A percentile compares a stretch with the other conserved stretches of the same genome.
phyloP scores from a whole-genome alignment of 2,888 invertebrate genomes.

The Digitonthophagus gazella region DNA sequence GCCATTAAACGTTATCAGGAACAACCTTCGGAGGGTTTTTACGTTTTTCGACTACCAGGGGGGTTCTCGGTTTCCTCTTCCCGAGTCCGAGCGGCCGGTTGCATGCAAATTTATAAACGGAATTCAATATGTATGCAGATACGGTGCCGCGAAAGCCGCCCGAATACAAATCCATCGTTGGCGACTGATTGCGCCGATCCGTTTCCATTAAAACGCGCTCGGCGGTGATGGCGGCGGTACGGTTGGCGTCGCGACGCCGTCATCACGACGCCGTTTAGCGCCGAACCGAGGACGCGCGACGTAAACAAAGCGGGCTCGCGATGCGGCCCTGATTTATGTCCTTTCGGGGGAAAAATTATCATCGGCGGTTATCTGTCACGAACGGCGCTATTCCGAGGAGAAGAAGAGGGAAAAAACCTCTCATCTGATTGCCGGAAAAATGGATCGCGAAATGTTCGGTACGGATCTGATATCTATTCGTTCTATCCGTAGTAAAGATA shows the following conservation, averaged over 20 bases:
- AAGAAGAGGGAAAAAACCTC: too few species aligned
- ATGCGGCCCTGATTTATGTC: constrained; percentile 1
- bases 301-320: neutral
- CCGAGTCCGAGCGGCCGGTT: constrained; percentile 5
- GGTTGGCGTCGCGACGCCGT: neutral
- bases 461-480: too few species aligned
- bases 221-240: neutral
- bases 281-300: neutral
- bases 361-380: neutral
- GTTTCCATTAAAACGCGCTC: constrained; percentile 16
- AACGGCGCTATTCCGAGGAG: neutral
- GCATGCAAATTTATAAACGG: constrained; percentile 18
- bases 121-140: constrained; percentile 18
- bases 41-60: neutral
- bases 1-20: neutral
- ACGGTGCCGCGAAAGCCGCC: neutral
- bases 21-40: too few species aligned
- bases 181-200: constrained; percentile 14
- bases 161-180: constrained; percentile 13
- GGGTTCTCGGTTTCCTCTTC: neutral
- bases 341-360: constrained; percentile 1
- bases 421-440: too few species aligned
- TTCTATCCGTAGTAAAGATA: too few species aligned
- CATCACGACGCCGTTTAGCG: neutral
- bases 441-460: too few species aligned